Evolutionary conservation across 92 coral and sea anemone genomes (phyloP).

Genomic region (Ricordea florida): DNA sequence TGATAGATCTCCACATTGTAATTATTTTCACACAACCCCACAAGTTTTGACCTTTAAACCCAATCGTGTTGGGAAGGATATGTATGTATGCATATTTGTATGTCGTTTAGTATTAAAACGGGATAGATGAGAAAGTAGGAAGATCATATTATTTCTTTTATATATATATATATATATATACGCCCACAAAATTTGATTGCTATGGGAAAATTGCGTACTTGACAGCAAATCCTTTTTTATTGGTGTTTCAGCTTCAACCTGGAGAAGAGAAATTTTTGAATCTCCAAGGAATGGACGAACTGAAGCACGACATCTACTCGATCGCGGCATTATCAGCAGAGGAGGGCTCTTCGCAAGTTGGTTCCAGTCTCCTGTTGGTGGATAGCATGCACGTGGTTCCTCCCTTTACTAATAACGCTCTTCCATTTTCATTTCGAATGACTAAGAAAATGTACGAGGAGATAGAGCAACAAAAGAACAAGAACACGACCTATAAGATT

Average conservation of each 20-base stretch:
- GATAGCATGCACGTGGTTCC: conserved; percentile 48
- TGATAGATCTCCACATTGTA: too few species aligned
- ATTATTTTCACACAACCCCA: too few species aligned
- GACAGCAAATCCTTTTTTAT: background rate
- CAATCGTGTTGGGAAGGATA: too few species aligned
- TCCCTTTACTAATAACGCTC: conserved; percentile 43
- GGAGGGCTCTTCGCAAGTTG: background rate
- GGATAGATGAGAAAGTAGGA: too few species aligned
- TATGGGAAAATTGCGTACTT: too few species aligned
- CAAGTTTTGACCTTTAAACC: too few species aligned
- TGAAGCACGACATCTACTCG: conserved; percentile 69
- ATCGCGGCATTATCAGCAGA: conserved; percentile 39
- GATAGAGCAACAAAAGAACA: background rate
- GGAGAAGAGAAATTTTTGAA: conserved; percentile 68
- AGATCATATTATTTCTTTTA: too few species aligned
- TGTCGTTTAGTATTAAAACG: too few species aligned
- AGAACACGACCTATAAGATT: conserved; percentile 15
- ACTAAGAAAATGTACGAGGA: background rate
- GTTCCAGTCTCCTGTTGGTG: conserved; percentile 7
- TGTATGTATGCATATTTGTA: too few species aligned
- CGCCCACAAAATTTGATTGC: too few species aligned
- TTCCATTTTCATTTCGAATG: conserved; percentile 38
- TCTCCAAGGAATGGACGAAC: conserved; percentile 76
- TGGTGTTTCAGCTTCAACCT: conserved; percentile 68
- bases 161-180: too few species aligned